Evolutionary conservation across 2,113 vertebrate species (phyloP), one percentile per base, ranked within the genome.

Genomic region (Colinus virginianus): DNA sequence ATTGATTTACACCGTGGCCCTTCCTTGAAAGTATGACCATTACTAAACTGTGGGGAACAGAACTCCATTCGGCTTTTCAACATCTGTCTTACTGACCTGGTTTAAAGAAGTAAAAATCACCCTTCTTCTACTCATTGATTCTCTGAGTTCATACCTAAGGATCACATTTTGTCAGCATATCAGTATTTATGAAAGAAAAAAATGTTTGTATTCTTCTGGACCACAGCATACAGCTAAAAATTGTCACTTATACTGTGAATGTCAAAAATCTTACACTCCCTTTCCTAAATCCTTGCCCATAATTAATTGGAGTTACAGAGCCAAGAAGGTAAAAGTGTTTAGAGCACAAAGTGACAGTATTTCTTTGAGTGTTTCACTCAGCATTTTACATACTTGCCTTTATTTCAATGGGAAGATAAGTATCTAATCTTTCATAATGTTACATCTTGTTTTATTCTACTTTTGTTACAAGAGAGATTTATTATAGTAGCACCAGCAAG

Each of bases 401-500:
- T 68, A 34, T 56, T 82, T 92, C 40, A 36, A 28, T 10, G 4
- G 66, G 40, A 79, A 59, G 30, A 70, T 16, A 82, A 68, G n/a
- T 51, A 76, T 38, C 83, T 90, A 79, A 22, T 69, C 38, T 84
- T 87, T 72, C 19, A 72, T 81, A 88, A 74, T 58, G 34, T 64
- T 84, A 78, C 46, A 85, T 61, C 4, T 13, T 68, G 11, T 0
- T 86, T 67, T 75, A 84, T 77, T 82, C 30, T 69, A 40, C 72
- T 70, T 40, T n/a, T 83, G 25, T 87, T 79, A 70, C 72, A 78
- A 81, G 53, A 2, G 77, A 45, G 25, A 51, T 76, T 83, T 91
- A 32, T 63, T 94, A 38, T 25, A 74, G 51, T 23, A 77, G 46
- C 95, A 96, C 91, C 96, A 97, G 93, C 97, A 97, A 95, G 94